Evolutionary conservation across 2,888 invertebrate genomes (phyloP).

Genomic region (Oxytorus armatus): DNA sequence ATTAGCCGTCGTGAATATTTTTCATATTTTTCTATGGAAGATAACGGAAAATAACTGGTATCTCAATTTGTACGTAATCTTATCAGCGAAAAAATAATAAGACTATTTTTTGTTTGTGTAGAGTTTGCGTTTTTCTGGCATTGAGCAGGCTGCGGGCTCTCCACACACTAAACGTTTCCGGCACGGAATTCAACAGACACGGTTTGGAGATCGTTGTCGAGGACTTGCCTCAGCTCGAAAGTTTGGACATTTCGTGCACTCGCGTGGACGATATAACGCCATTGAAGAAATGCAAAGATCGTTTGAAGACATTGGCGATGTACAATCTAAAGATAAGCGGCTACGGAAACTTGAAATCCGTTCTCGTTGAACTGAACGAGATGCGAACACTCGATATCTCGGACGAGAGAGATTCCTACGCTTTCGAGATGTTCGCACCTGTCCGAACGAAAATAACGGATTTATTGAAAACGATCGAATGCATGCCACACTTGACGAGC

Average conservation of each 20-base stretch:
- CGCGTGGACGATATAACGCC: constrained; percentile 87
- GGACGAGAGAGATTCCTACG: constrained; percentile 85
- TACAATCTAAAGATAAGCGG: constrained; percentile 86
- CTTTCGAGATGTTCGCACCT: constrained; percentile 84
- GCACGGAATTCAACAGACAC: constrained; percentile 89
- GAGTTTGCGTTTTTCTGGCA: constrained; percentile 87
- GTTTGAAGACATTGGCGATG: constrained; percentile 87
- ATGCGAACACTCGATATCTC: constrained; percentile 87
- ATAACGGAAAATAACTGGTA: constrained; percentile 65
- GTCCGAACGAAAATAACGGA: constrained; percentile 83
- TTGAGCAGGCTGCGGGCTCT: constrained; percentile 87
- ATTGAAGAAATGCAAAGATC: constrained; percentile 86
- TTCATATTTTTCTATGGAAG: constrained; percentile 33
- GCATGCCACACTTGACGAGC: constrained; percentile 86
- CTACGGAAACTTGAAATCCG: constrained; percentile 83
- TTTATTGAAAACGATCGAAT: constrained; percentile 84
- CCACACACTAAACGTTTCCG: constrained; percentile 87
- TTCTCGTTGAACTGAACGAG: constrained; percentile 85
- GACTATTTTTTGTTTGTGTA: constrained; percentile 68
- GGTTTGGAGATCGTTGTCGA: constrained; percentile 88
- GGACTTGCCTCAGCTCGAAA: constrained; percentile 87
- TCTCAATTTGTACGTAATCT: neutral
- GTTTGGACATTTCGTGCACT: constrained; percentile 89
- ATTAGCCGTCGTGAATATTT: constrained; percentile 6
- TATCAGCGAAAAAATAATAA: constrained; percentile 18